phyloP scores from a whole-genome alignment of 2,113 vertebrate species.

The Pelobates fuscus region DNA sequence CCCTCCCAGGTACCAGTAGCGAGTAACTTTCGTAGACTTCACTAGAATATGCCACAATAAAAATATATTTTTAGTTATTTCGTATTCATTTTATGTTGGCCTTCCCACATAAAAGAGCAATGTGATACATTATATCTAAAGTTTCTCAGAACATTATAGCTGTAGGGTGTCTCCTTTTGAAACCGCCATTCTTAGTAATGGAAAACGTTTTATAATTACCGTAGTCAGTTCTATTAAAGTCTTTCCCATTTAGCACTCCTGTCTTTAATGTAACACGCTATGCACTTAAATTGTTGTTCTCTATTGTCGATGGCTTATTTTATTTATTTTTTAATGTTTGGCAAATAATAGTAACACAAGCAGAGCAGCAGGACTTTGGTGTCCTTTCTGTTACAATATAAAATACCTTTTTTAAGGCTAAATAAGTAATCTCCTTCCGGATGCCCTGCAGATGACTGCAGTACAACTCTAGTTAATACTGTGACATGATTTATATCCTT shows the following conservation, averaged over 20 bases:
- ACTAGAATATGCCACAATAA: no score
- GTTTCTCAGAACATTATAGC: not conserved
- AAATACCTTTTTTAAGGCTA: not conserved
- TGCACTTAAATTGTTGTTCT: slow-evolving; percentile 5
- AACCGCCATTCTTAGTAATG: not conserved
- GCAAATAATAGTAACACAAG: slow-evolving; percentile 19
- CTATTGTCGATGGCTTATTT: not conserved
- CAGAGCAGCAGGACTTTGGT: slow-evolving; percentile 1
- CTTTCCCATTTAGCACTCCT: not conserved
- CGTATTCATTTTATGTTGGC: no score
- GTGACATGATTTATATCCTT: slow-evolving; percentile 22
- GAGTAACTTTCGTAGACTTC: no score
- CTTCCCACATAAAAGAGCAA: no score
- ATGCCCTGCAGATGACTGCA: slow-evolving; percentile 18
- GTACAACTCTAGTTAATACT: slow-evolving; percentile 10
- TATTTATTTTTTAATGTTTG: not conserved
- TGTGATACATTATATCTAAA: not conserved
- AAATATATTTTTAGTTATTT: no score
- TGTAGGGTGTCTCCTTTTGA: not conserved
- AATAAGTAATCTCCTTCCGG: slow-evolving; percentile 6
- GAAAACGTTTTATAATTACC: not conserved
- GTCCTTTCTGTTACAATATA: slow-evolving; percentile 21
- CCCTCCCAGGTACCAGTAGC: no score
- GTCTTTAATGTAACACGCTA: not conserved
- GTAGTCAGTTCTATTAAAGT: not conserved